phyloP scores from a whole-genome alignment of 2,888 invertebrate genomes.

The Sesamia inferens region DNA sequence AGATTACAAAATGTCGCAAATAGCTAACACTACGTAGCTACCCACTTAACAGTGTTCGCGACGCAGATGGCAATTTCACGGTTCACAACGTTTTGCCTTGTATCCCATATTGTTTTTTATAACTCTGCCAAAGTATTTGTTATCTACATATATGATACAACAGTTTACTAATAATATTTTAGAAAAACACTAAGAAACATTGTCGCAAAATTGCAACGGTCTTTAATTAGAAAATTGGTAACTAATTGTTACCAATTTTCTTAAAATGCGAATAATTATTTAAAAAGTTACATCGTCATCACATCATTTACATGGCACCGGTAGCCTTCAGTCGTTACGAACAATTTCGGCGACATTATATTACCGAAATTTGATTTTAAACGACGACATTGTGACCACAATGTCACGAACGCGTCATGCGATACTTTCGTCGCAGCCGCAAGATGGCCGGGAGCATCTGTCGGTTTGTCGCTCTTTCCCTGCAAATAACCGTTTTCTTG shows the following conservation, averaged over 20 bases:
- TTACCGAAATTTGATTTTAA: constrained; percentile 87
- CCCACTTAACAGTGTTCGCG: constrained; percentile 77
- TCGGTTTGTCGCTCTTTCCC: constrained; percentile 87
- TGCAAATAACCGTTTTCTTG: constrained; percentile 84
- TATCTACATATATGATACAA: constrained; percentile 54
- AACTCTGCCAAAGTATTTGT: constrained; percentile 68
- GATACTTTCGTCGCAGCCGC: constrained; percentile 79
- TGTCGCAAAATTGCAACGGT: constrained; percentile 31
- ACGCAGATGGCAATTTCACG: constrained; percentile 82
- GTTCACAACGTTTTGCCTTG: constrained; percentile 75
- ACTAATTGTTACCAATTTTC: constrained; percentile 33
- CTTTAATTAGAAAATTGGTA: constrained; percentile 58
- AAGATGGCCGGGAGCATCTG: constrained; percentile 89
- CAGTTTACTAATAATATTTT: not conserved
- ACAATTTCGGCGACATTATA: constrained; percentile 78
- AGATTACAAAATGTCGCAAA: constrained; percentile 53
- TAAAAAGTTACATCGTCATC: constrained; percentile 67
- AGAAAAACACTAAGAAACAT: constrained; percentile 29
- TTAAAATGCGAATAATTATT: constrained; percentile 64
- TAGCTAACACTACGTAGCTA: constrained; percentile 68
- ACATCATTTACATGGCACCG: constrained; percentile 72
- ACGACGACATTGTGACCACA: constrained; percentile 86
- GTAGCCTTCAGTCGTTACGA: constrained; percentile 75
- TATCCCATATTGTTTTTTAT: constrained; percentile 75
- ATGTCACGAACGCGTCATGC: constrained; percentile 82